Conservation (phyloP, 2,888 invertebrate genomes). For the Crematogaster levior region DNA sequence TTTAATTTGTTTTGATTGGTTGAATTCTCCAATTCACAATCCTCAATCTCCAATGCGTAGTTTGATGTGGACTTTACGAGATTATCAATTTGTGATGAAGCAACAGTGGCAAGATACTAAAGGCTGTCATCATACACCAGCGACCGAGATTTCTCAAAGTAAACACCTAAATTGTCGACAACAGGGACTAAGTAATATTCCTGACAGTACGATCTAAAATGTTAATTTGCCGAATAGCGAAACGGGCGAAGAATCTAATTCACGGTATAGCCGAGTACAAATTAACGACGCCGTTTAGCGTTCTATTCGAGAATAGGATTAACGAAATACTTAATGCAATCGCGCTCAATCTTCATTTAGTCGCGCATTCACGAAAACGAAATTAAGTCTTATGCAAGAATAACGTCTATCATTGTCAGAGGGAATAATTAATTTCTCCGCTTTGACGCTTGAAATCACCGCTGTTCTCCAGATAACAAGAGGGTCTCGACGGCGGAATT, state of each 20-base stretch:
- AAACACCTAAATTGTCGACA: conserved; percentile 19
- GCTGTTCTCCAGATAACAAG: conserved; percentile 45
- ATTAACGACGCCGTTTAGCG: conserved; percentile 44
- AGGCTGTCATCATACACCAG: too few species aligned
- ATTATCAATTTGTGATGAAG: neutral
- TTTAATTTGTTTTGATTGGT: too few species aligned
- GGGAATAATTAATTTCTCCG: conserved; percentile 45
- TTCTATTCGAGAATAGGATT: conserved; percentile 44
- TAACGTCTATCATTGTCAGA: conserved; percentile 54
- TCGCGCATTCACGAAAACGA: conserved; percentile 42
- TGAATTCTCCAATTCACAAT: too few species aligned
- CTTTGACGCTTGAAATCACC: conserved; percentile 45
- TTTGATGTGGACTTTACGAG: too few species aligned
- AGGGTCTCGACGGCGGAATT: conserved; percentile 40
- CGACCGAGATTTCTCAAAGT: neutral
- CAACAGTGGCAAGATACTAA: neutral
- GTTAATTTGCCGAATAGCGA: conserved; percentile 47
- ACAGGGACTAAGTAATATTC: conserved; percentile 30
- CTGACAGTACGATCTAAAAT: conserved; percentile 35
- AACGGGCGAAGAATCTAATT: conserved; percentile 39
- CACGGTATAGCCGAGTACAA: conserved; percentile 34
- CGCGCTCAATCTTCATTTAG: conserved; percentile 54
- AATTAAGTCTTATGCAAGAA: conserved; percentile 54
- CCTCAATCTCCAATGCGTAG: too few species aligned
- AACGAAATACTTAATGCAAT: conserved; percentile 55